Evolutionary conservation across 1,140 invertebrate species (phyloP).

Genomic region (Oscheius sp.): DNA sequence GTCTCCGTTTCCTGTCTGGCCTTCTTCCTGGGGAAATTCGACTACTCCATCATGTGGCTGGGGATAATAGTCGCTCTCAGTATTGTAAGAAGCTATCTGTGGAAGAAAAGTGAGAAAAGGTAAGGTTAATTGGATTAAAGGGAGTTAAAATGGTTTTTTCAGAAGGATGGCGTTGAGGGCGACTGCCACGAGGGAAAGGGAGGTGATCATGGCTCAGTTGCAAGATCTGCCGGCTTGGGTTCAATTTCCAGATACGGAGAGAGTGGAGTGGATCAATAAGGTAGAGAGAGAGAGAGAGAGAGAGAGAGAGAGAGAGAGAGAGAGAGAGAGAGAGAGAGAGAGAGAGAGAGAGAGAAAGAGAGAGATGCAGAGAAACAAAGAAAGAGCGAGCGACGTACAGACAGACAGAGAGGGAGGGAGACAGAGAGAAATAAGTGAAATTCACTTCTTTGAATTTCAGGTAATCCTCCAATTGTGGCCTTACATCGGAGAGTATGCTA

Average conservation of each 20-base stretch:
- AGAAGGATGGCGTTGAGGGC: constrained; percentile 22
- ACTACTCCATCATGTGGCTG: constrained; percentile 26
- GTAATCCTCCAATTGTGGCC: constrained; percentile 58
- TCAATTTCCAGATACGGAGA: constrained; percentile 58
- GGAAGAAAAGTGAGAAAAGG: constrained; percentile 37
- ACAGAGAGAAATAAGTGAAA: not conserved
- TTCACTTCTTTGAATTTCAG: constrained; percentile 25
- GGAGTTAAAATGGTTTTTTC: too few species aligned
- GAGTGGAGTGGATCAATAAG: constrained; percentile 61
- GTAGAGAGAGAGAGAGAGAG: too few species aligned
- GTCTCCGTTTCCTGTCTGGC: constrained; percentile 19
- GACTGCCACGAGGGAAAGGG: constrained; percentile 44
- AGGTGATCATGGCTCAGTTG: constrained; percentile 56
- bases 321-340: not conserved
- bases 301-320: not conserved
- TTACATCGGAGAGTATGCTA: constrained; percentile 55
- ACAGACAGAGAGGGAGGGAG: too few species aligned
- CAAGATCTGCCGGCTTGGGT: constrained; percentile 59
- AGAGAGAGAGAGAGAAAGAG: not conserved
- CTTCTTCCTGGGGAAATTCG: constrained; percentile 27
- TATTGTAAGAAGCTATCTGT: constrained; percentile 26
- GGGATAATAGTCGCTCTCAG: constrained; percentile 15
- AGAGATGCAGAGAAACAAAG: not conserved
- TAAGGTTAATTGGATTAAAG: too few species aligned
- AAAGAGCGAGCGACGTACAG: too few species aligned